Base-by-base conservation (phyloP, 1,140 invertebrate species). In the Holotrichia oblita region DNA sequence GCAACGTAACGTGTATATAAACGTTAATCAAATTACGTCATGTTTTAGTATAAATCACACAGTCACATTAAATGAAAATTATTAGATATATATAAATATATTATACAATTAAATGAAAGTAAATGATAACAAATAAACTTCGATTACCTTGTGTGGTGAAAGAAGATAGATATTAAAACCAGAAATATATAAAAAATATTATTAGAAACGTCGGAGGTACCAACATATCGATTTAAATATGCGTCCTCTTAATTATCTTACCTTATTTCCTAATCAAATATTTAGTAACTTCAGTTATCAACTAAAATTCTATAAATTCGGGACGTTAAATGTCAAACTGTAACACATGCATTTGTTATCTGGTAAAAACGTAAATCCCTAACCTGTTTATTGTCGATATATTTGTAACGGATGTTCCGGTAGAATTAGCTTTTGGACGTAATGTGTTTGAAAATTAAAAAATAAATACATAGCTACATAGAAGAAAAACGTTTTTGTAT, bases 221-320 rank as follows among this genome's bases (percentile, higher is more conserved):
- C 61, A 69, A 69, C 61, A 22, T 69, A 69, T 69, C 24, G 61
- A 69, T 69, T 69, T 69, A 69, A 69, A 69, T 27, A 69, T 34
- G 20, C 4, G 22, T 69, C 44, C n/a, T 8, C 22, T 27, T 22
- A 69, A 27, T 69, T 69, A 69, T 69, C 3, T 10, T 24, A 17
- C 20, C 20, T 69, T 34, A 69, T 69, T 9, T 69, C 27, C 48
- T 55, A 55, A 55, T 55, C 48, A 55, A 55, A 55, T 69, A 69
- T 69, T 24, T 69, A 69, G 61, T 69, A 27, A 34, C 22, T 69
- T 69, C 6, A 20, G 7, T 69, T 69, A 69, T 69, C 22, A 69
- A 69, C 61, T 22, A 34, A 69, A 69, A 69, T 27, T 7, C 61
- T 69, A 10, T 34, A 27, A 27, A 69, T 14, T 69, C 61, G 8